phyloP scores from a whole-genome alignment of 2,797 vertebrate genomes.

The Glossophaga mutica region DNA sequence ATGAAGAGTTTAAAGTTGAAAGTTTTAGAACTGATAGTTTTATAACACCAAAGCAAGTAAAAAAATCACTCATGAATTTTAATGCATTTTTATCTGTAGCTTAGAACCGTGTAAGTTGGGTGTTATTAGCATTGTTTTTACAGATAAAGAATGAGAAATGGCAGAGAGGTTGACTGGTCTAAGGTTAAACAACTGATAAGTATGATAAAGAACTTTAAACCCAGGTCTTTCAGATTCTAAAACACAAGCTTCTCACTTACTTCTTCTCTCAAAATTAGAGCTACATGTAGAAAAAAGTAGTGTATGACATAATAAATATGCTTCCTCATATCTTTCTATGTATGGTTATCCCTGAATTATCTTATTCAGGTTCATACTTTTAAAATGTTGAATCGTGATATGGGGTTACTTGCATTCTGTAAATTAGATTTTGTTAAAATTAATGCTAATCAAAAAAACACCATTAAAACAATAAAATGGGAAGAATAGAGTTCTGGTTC shows the following conservation, averaged over 20 bases:
- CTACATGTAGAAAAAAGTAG: neutral
- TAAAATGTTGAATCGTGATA: neutral
- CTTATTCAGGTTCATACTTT: neutral
- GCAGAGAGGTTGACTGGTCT: neutral
- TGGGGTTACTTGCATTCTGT: neutral
- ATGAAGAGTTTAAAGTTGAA: neutral
- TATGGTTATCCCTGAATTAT: neutral
- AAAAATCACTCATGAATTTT: neutral
- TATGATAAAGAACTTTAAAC: neutral
- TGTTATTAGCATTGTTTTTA: neutral
- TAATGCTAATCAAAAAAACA: neutral
- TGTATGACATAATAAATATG: neutral
- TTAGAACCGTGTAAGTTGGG: neutral
- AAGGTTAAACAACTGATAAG: neutral
- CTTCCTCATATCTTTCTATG: neutral
- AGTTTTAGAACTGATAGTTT: neutral
- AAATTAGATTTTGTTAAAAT: neutral
- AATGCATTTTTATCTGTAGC: neutral
- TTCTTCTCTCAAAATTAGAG: neutral
- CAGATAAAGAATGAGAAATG: neutral
- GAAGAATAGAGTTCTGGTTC: neutral
- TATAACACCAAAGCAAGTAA: neutral
- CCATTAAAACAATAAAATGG: neutral
- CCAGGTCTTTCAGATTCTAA: neutral
- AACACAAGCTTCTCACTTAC: neutral